Evolutionary conservation across 64 coral and sea anemone species (phyloP), one percentile per base, ranked within the genome.

Genomic region (Porites lutea): DNA sequence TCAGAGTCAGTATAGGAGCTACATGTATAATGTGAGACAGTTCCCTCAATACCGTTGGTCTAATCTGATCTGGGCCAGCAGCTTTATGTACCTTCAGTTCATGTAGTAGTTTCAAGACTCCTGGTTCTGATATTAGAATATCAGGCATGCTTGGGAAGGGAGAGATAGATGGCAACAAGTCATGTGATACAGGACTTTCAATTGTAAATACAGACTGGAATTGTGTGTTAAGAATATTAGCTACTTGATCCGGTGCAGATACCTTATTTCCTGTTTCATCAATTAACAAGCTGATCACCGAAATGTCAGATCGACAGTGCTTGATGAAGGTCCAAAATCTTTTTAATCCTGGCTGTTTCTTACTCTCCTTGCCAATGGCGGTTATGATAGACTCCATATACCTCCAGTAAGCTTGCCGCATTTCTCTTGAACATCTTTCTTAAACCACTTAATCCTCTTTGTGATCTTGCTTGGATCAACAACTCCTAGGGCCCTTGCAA

Each of bases 71-170:
- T 65, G 72, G 82, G 7, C 90, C 80, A 13, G 70, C 69, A 20
- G 81, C 90, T 73, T 92, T 84, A 51, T 92, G 68, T 48, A 92
- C 60, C 66, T 91, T 83, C 2, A 74, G n/a, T 3, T 83, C 70
- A 59, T 71, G 18, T 16, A 91, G 54, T 16, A 85, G 8, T 13
- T 85, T 75, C 90, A 75, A 8, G 10, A 0, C 77, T 72, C 78
- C 52, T 16, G 89, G 4, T 27, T 62, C n/a, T 16, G 90, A 21
- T 85, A 84, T 92, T 21, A 73, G 10, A 58, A 85, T 92, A 65
- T 92, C 80, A 23, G 68, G 23, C 47, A 77, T 84, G 3, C n/a
- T 55, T 55, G 53, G 53, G 2, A 55, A 55, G 53, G 2, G 53
- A 55, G 53, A 55, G 11, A 55, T 55, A 55, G 53, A 7, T 55